Evolutionary conservation across 2,113 vertebrate genomes (phyloP), one percentile per base, ranked within the genome.

Genomic region (Calidris pugnax): DNA sequence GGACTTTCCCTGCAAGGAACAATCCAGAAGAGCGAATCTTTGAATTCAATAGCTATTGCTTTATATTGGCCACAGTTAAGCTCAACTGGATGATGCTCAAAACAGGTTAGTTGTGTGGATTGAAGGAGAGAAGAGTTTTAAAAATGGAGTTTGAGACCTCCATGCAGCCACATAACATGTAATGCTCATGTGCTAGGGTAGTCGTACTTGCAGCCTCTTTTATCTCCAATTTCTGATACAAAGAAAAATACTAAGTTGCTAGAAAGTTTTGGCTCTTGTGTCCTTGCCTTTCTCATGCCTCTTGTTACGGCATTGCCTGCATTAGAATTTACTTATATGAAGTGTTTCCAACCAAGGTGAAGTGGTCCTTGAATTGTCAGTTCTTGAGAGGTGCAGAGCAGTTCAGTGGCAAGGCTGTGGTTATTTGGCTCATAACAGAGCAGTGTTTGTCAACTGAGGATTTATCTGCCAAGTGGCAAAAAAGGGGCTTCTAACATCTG

Each of bases 401-500:
- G 30, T 87, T 85, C 66, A 17, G 2, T 51, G 35, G 17, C 69
- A 85, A 35, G 22, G 23, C 4, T 1, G 3, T 53, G 4, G 14
- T 76, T 57, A 17, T 75, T 5, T 69, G 50, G 23, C 43, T 77
- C 1, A 0, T 59, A 66, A 77, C 9, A 5, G 27, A 90, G 47
- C 63, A 26, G 14, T 33, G 12, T 74, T 82, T 80, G 26, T 84
- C 76, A 55, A 0, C 39, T 69, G 50, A 85, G 53, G 10, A 14
- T 76, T 95, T 90, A 56, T 64, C 48, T 76, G 77, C 33, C n/a
- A 47, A 62, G 39, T 83, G 45, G 57, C 68, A 75, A 77, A 84
- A 24, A 79, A 62, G 15, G 17, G 50, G 5, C 48, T 87, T 62
- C 37, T 87, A 55, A 45, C n/a, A 20, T 26, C 45, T 85, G 55